Conservation (phyloP, 2,888 invertebrate genomes). For the Slavum lentiscoides region DNA sequence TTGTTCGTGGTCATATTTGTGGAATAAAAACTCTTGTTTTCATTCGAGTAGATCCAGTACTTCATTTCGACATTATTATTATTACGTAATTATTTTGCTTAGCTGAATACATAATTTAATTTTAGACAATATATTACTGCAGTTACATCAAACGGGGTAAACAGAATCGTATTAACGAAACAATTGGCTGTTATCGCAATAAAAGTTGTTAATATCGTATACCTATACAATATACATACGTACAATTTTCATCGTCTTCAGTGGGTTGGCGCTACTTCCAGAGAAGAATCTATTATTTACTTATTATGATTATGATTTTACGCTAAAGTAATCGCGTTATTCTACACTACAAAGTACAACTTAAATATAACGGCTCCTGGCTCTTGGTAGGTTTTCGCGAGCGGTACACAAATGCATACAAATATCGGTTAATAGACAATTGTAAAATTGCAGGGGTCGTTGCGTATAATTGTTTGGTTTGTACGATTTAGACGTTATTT, state of each 20-base stretch:
- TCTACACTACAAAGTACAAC: too few relatives aligned
- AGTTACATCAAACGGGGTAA: conserved; percentile 27
- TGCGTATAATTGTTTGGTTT: conserved; percentile 9
- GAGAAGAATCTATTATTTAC: conserved; percentile 1
- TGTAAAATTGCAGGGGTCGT: not conserved
- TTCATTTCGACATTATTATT: conserved; percentile 24
- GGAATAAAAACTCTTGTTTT: conserved; percentile 13
- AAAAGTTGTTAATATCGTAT: conserved; percentile 16
- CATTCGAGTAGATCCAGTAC: conserved; percentile 4
- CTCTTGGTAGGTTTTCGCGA: too few relatives aligned
- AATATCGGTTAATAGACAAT: conserved; percentile 14
- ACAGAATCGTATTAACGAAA: conserved; percentile 10
- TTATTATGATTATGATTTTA: not conserved
- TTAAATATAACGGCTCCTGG: not conserved
- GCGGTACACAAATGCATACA: too few relatives aligned
- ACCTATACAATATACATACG: not conserved
- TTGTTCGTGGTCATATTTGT: not conserved
- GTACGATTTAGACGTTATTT: conserved; percentile 26
- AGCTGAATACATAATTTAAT: conserved; percentile 24
- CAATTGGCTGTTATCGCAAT: not conserved
- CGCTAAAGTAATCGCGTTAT: not conserved
- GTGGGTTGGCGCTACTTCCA: not conserved
- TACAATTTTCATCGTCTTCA: not conserved
- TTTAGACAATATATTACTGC: conserved; percentile 7
- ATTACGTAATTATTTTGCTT: conserved; percentile 27